Evolutionary conservation across 2,113 vertebrate species (phyloP), one percentile per base, ranked within the genome.

Genomic region (Cyanoderma ruficeps): DNA sequence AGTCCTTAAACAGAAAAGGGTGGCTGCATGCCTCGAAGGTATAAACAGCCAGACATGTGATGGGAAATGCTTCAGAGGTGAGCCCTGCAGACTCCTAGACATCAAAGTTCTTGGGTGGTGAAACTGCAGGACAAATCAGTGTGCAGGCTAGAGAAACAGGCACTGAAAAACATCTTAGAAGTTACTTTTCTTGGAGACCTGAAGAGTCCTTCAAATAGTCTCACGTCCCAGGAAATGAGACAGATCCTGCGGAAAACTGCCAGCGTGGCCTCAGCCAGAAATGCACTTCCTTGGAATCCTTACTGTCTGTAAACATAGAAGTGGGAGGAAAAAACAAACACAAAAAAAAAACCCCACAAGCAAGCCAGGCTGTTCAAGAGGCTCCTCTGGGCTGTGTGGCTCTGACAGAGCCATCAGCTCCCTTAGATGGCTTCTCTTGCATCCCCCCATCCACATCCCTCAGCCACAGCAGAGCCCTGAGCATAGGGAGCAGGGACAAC

Each of bases 61-160:
- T 93, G 96, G 92, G 90, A 94, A 97, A 94, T 93, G 74, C 87
- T 96, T 94, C 83, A 63, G 94, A 96, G 90, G 94, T 95, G 92
- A 97, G 77, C 30, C 15, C n/a, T 83, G 63, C 69, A 81, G 88
- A 49, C 63, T 89, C 33, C 5, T 15, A 93, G 69, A 92, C 94
- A 94, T 95, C 86, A 96, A 95, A 96, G 92, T 39, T 79, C 42
- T 35, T 92, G 92, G 74, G 55, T 93, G 93, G 76, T 60, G 60
- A 77, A 92, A 77, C 56, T 92, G 70, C 71, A 83, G 72, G 83
- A 90, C 71, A 63, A 65, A 83, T 67, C 83, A 33, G 69, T 35
- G 71, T 78, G 60, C 22, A 7, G 59, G 28, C 79, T 83, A 56
- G 76, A 83, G 72, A 63, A 86, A 90, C 56, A 92, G 76, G 49